Conservation (phyloP, 2,888 invertebrate genomes). For the Pyrrhia umbra region DNA sequence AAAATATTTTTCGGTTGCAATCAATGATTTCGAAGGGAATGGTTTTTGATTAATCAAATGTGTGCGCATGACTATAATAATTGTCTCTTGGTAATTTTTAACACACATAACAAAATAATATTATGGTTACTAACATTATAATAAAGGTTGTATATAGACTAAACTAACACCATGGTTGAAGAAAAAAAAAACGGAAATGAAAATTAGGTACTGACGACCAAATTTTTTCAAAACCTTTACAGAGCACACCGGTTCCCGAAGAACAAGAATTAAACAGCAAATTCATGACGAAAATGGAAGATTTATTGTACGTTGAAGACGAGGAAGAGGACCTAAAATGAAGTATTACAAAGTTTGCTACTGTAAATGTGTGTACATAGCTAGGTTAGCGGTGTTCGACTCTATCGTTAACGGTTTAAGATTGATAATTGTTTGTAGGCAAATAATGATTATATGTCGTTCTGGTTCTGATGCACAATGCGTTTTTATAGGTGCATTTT, state of each 20-base stretch:
- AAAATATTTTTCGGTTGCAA: too few species aligned
- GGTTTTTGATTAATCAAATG: too few species aligned
- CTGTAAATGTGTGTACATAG: constrained; percentile 69
- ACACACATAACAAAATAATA: constrained; percentile 16
- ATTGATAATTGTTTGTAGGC: constrained; percentile 35
- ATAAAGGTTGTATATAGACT: not conserved
- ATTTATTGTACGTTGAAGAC: constrained; percentile 84
- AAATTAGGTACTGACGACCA: not conserved
- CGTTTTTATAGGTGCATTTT: constrained; percentile 31
- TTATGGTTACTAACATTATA: not conserved
- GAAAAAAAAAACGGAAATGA: not conserved
- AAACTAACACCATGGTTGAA: not conserved
- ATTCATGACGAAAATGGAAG: constrained; percentile 85
- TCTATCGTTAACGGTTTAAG: constrained; percentile 39
- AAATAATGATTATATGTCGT: constrained; percentile 16
- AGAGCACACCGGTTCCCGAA: constrained; percentile 73
- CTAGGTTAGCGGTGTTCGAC: constrained; percentile 54
- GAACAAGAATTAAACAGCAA: constrained; percentile 80
- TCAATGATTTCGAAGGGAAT: too few species aligned
- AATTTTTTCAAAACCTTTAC: constrained; percentile 43
- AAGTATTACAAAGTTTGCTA: constrained; percentile 54
- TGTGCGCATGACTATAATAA: too few species aligned
- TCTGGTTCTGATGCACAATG: constrained; percentile 28
- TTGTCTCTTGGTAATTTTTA: too few species aligned
- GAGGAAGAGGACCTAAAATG: constrained; percentile 85